Evolutionary conservation across 2,888 invertebrate species (phyloP), one percentile per base, ranked within the genome.

Genomic region (Oligia latruncula): DNA sequence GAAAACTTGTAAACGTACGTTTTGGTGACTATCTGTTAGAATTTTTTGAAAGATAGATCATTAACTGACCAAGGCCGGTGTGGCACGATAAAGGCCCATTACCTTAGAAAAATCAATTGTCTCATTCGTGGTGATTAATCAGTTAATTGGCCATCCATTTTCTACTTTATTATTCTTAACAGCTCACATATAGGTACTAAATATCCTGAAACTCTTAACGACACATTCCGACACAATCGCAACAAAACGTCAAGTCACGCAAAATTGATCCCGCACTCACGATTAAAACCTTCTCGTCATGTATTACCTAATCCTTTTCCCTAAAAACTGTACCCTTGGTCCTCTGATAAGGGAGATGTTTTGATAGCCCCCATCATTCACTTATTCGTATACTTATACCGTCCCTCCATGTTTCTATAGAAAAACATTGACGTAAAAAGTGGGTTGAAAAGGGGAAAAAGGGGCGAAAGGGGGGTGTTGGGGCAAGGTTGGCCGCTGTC

Each of bases 361-460:
- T 95, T 95, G 96, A 96, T 96, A 96, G 93, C 94, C 95, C 95
- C 95, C 95, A 95, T 95, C 95, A 95, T 95, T 95, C 95, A 95
- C 95, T 95, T 95, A 94, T 93, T 91, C 93, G 93, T 89, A 92
- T 91, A 91, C 92, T 92, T 93, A 92, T 92, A 92, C 90, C 87
- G 90, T 90, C 89, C 89, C 87, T 88, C 77, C 91, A 92, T 92
- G 90, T 89, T 91, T 91, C 95, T 96, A 96, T 97, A 96, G 96
- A 96, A 96, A 97, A 97, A 97, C 97, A 97, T 96, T 96, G 96
- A 95, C 95, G 96, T 96, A 96, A 97, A 97, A 97, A 97, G 94
- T 95, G 95, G 96, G 95, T 93, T 95, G 95, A 76, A 92, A 94
- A 91, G 89, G 89, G 92, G 90, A 20, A 35, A 74, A 67, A 11